Conservation (phyloP, 23 tunicate species). For the Trididemnum clinides region DNA sequence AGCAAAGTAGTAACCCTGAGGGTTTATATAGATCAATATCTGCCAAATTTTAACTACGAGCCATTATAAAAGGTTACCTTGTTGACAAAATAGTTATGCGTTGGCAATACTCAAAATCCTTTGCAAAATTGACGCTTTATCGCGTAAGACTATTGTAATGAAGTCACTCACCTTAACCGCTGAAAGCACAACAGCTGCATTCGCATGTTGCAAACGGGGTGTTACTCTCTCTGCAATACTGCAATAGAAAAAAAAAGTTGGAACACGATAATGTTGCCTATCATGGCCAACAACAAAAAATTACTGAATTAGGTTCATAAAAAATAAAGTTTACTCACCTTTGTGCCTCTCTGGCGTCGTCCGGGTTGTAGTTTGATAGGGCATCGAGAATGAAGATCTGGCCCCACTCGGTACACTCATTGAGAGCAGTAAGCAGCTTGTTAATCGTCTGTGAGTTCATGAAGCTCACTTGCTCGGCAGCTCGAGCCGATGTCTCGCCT, state of each 20-base stretch:
- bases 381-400: conserved; percentile 96
- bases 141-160: too few relatives aligned
- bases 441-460: conserved; percentile 88
- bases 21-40: too few relatives aligned
- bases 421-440: conserved; percentile 94
- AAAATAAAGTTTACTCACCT: too few relatives aligned
- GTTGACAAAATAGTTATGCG: too few relatives aligned
- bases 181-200: conserved; percentile 90
- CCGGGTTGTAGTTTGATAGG: conserved; percentile 80
- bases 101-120: too few relatives aligned
- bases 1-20: too few relatives aligned
- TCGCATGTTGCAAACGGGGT: conserved; percentile 95
- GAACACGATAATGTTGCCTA: too few relatives aligned
- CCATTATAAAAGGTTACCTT: too few relatives aligned
- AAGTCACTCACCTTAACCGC: conserved; percentile 87
- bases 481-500: conserved; percentile 82
- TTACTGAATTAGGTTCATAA: too few relatives aligned
- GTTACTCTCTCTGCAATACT: conserved; percentile 96
- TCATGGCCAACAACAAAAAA: too few relatives aligned
- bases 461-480: conserved; percentile 86
- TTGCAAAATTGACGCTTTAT: too few relatives aligned
- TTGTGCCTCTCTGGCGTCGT: conserved; percentile 90
- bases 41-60: too few relatives aligned
- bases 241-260: neutral
- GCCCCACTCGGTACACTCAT: conserved; percentile 99